A percentile compares a stretch with the other conserved stretches of the same genome.
Evolutionary conservation across 2,888 invertebrate species (phyloP).

Genomic region (Volucella inflata): DNA sequence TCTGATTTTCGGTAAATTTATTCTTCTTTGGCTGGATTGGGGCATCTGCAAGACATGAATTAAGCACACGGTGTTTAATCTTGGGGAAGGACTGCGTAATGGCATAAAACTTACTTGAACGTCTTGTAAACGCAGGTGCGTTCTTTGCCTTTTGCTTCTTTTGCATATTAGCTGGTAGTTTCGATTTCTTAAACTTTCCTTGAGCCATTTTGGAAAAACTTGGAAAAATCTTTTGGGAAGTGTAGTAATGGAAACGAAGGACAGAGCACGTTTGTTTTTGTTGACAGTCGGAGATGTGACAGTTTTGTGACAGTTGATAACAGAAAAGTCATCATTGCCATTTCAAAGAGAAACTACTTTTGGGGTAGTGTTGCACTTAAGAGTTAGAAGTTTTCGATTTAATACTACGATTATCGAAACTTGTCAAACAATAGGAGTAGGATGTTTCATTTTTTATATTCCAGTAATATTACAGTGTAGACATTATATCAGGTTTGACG

Average conservation of each 20-base stretch:
- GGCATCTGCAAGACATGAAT: slow-evolving; percentile 84
- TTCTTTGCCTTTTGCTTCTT: slow-evolving; percentile 85
- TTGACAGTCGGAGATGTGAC: neutral
- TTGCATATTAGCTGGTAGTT: slow-evolving; percentile 84
- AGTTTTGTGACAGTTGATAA: neutral
- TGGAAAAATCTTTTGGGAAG: neutral
- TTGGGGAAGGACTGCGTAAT: neutral
- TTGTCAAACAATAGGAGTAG: no score
- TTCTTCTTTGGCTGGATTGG: slow-evolving; percentile 87
- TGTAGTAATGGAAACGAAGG: neutral
- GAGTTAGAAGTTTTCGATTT: no score
- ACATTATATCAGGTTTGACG: no score
- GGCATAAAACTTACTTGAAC: slow-evolving; percentile 85
- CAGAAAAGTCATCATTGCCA: no score
- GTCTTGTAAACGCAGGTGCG: slow-evolving; percentile 84
- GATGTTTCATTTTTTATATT: no score
- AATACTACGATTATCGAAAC: no score
- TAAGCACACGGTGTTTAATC: slow-evolving; percentile 16
- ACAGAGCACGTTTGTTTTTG: slow-evolving; percentile 51
- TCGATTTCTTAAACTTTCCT: slow-evolving; percentile 87
- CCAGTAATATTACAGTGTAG: no score
- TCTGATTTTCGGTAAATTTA: slow-evolving; percentile 86
- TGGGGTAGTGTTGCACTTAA: no score
- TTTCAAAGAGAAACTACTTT: no score
- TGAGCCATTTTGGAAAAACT: slow-evolving; percentile 85